Base-by-base conservation (phyloP, 2,888 invertebrate genomes). In the Xanthorhoe designata region DNA sequence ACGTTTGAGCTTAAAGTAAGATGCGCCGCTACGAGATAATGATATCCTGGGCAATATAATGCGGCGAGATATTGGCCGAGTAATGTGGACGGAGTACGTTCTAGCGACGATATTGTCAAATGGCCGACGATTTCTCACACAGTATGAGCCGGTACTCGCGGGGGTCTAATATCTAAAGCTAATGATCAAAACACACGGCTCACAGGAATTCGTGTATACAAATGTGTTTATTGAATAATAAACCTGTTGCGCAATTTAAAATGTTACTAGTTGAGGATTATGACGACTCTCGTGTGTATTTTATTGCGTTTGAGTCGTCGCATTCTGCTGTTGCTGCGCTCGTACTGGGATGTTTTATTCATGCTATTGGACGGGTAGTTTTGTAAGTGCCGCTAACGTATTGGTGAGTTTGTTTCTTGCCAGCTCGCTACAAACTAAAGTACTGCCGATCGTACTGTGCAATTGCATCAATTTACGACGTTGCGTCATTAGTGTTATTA, bases 171-270 rank as follows among this genome's bases (percentile, higher is more conserved):
- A 87, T 86, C 85, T 82, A 79, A 80, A 80, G 84, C 83, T 87
- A 86, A 88, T 88, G 85, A 89, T 87, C 87, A 83, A 86, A 86
- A 85, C 84, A 87, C 82, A 86, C 82, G 80, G 80, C 78, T 84
- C 80, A 83, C 80, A 84, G 81, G 84, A 84, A 87, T 87, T 87
- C 83, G 79, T 79, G 74, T 85, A 81, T 85, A 84, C 80, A 84
- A 84, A 86, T 87, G 82, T 83, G 83, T 85, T 87, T 86, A 88
- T 87, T 89, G 81, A 88, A 88, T 87, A 85, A 84, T 86, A 86
- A 85, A 80, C 82, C 81, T 75, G 80, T 87, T 84, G 81, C 80
- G 78, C 78, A 86, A 87, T 87, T 83, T 81, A 76, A 81, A 83
- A 82, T 77, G 77, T 82, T 82, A 78, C 78, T 74, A 76, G 78